Conservation (phyloP, 1,140 invertebrate genomes). For the Drosophila pseudoobscura region DNA sequence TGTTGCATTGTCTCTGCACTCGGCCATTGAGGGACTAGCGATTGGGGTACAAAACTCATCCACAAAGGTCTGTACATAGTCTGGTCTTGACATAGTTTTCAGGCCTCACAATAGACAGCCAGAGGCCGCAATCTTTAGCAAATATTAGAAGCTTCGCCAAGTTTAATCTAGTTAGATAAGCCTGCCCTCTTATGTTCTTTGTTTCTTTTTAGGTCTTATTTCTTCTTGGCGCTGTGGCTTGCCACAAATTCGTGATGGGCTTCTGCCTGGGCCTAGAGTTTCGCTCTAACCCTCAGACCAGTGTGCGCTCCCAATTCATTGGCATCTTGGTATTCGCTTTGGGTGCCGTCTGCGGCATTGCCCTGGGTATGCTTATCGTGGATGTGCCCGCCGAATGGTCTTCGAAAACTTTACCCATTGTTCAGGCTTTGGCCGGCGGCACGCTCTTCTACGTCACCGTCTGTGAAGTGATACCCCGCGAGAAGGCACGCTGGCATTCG, state of each 20-base stretch:
- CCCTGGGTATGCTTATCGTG: slow-evolving; percentile 86
- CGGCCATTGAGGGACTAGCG: slow-evolving; percentile 91
- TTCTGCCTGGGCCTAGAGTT: slow-evolving; percentile 91
- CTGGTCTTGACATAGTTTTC: slow-evolving; percentile 57
- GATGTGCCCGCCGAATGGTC: slow-evolving; percentile 83
- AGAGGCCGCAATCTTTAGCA: slow-evolving; percentile 48
- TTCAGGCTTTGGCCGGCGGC: slow-evolving; percentile 92
- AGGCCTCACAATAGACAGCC: not conserved
- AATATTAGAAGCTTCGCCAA: slow-evolving; percentile 53
- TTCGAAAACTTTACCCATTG: slow-evolving; percentile 84
- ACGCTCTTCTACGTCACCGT: slow-evolving; percentile 96
- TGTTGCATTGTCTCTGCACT: slow-evolving; percentile 90
- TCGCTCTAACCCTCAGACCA: slow-evolving; percentile 84
- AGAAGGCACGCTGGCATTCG: slow-evolving; percentile 88
- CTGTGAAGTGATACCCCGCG: slow-evolving; percentile 94
- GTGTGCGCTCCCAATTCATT: slow-evolving; percentile 84
- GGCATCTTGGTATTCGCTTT: slow-evolving; percentile 87
- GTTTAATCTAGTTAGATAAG: slow-evolving; percentile 57
- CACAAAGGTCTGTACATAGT: slow-evolving; percentile 85
- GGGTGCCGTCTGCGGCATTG: slow-evolving; percentile 88
- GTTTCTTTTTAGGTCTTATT: slow-evolving; percentile 85
- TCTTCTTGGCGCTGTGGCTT: slow-evolving; percentile 88
- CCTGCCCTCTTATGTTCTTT: slow-evolving; percentile 7
- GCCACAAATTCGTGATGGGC: slow-evolving; percentile 91
- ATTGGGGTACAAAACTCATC: slow-evolving; percentile 89